phyloP scores from a whole-genome alignment of 2,888 invertebrate genomes.

The Branchinecta sandiegonensis region DNA sequence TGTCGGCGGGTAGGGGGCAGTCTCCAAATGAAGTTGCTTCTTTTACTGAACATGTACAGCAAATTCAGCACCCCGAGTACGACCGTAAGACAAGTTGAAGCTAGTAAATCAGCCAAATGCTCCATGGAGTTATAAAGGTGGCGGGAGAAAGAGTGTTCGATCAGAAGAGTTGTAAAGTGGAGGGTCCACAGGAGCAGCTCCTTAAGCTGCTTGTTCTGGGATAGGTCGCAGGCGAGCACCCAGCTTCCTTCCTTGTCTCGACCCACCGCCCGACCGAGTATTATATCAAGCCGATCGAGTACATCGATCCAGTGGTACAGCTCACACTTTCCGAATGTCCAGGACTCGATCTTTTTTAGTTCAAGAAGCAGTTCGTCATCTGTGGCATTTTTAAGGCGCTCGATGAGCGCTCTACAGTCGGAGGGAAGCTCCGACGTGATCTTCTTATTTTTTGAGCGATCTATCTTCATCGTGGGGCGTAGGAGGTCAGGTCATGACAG shows the following conservation, averaged over 20 bases:
- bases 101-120: slow-evolving; percentile 56
- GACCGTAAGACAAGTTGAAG: slow-evolving; percentile 65
- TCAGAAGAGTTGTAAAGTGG: slow-evolving; percentile 63
- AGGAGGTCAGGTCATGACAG: slow-evolving; percentile 6
- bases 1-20: slow-evolving; percentile 54
- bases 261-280: slow-evolving; percentile 57
- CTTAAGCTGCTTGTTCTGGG: slow-evolving; percentile 47
- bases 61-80: slow-evolving; percentile 69
- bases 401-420: slow-evolving; percentile 61
- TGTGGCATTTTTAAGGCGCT: slow-evolving; percentile 50
- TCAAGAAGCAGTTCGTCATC: slow-evolving; percentile 48
- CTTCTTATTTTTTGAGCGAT: slow-evolving; percentile 61
- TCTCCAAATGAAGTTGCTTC: slow-evolving; percentile 69
- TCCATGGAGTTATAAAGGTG: slow-evolving; percentile 78
- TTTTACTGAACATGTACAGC: slow-evolving; percentile 73
- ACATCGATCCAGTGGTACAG: slow-evolving; percentile 73
- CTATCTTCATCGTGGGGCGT: slow-evolving; percentile 57
- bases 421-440: slow-evolving; percentile 57
- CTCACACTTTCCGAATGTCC: slow-evolving; percentile 77
- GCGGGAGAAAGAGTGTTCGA: slow-evolving; percentile 72
- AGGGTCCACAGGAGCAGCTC: slow-evolving; percentile 56
- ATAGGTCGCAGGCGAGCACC: slow-evolving; percentile 56
- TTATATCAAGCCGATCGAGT: slow-evolving; percentile 55
- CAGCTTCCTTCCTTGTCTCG: slow-evolving; percentile 46
- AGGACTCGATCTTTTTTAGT: slow-evolving; percentile 55